Conservation (phyloP, 2,888 invertebrate genomes). For the Girardia tigrina region DNA sequence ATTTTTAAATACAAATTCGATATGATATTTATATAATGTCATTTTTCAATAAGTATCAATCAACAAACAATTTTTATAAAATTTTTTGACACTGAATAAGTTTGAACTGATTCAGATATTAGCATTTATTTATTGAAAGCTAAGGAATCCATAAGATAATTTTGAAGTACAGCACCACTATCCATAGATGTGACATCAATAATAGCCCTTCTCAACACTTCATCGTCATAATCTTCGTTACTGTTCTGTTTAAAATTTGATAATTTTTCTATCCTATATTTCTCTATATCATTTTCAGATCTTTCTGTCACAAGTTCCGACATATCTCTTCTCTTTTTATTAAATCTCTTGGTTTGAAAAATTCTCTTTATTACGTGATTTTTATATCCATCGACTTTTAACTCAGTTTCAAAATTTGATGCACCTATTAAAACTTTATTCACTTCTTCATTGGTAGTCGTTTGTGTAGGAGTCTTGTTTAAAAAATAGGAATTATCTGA, state of each 20-base stretch:
- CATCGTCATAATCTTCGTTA: background rate
- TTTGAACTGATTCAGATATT: background rate
- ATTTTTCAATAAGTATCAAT: no score
- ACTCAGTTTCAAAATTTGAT: conserved; percentile 36
- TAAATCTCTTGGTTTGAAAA: conserved; percentile 29
- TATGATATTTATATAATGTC: no score
- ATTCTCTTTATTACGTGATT: conserved; percentile 34
- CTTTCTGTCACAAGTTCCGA: conserved; percentile 28
- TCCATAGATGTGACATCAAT: conserved; percentile 24
- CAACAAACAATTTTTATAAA: background rate
- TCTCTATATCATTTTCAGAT: conserved; percentile 27
- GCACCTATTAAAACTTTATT: conserved; percentile 29
- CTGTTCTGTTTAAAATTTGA: background rate
- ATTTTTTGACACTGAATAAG: background rate
- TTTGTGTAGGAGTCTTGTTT: background rate
- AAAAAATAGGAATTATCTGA: background rate
- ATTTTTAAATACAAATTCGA: no score
- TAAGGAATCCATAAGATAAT: background rate
- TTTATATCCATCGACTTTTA: conserved; percentile 33
- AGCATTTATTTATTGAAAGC: background rate
- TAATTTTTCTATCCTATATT: background rate
- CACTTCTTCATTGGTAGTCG: background rate
- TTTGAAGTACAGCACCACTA: background rate
- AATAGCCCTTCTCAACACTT: background rate
- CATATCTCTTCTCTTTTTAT: conserved; percentile 18